phyloP scores from a whole-genome alignment of 2,888 invertebrate species.

The Aphodius sticticus region DNA sequence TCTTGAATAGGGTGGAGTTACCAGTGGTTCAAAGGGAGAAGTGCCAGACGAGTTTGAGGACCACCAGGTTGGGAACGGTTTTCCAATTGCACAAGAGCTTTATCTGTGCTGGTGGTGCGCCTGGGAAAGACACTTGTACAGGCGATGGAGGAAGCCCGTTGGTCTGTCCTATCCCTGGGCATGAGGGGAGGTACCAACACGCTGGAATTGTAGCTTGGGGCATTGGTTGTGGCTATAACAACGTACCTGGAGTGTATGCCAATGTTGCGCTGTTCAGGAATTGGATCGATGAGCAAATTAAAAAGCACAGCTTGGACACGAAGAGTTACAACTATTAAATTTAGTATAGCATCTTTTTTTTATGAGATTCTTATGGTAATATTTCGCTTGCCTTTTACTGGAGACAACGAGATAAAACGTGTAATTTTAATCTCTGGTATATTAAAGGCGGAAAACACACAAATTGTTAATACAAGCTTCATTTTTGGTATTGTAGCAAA shows the following conservation, averaged over 20 bases:
- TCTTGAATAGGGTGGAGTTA: slow-evolving; percentile 75
- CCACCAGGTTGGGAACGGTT: slow-evolving; percentile 72
- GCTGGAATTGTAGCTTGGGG: no score
- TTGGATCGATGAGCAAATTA: slow-evolving; percentile 59
- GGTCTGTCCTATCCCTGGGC: slow-evolving; percentile 54
- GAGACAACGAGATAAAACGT: no score
- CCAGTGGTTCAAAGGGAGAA: slow-evolving; percentile 65
- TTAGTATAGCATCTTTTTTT: slow-evolving; percentile 57
- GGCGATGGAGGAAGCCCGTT: slow-evolving; percentile 86
- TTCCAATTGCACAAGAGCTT: slow-evolving; percentile 75
- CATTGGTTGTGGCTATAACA: no score
- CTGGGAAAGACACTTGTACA: slow-evolving; percentile 70
- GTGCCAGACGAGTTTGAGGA: slow-evolving; percentile 64
- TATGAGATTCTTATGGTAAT: no score
- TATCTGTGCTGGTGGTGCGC: slow-evolving; percentile 81
- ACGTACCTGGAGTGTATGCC: slow-evolving; percentile 61
- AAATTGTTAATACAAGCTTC: no score
- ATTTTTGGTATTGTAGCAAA: no score
- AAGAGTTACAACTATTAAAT: slow-evolving; percentile 49
- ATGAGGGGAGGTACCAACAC: no score
- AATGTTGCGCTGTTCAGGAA: slow-evolving; percentile 58
- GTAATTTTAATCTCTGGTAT: no score
- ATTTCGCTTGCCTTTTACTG: no score
- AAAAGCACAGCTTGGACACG: slow-evolving; percentile 60
- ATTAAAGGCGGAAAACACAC: no score